phyloP scores from a whole-genome alignment of 2,888 invertebrate species.

The Conomelus anceps region DNA sequence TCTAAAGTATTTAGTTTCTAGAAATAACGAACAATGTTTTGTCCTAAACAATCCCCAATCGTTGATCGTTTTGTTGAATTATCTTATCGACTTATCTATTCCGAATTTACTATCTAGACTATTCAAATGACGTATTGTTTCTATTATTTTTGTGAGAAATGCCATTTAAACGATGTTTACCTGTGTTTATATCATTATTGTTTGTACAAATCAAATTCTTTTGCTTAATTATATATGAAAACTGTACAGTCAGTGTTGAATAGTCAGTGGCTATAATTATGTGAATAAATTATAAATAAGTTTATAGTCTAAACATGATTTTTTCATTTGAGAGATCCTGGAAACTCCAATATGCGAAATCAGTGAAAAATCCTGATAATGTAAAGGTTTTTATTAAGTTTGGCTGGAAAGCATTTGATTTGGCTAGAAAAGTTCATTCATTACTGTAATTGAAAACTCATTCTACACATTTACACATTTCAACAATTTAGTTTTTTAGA shows the following conservation, averaged over 20 bases:
- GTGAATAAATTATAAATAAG: constrained; percentile 36
- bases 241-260: constrained; percentile 35
- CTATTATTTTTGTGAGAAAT: neutral
- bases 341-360: neutral
- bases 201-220: constrained; percentile 33
- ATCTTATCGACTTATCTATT: neutral
- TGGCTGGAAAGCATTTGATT: too few relatives aligned
- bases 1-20: neutral
- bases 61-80: neutral
- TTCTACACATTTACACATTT: too few relatives aligned
- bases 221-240: constrained; percentile 27
- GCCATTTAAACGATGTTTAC: constrained; percentile 7
- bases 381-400: neutral
- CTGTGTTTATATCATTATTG: constrained; percentile 19
- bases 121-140: neutral
- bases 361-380: neutral
- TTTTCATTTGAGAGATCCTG: constrained; percentile 5
- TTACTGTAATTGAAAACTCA: too few relatives aligned
- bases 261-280: constrained; percentile 35
- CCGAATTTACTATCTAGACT: neutral
- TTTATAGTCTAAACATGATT: constrained; percentile 30
- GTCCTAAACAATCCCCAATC: neutral
- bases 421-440: too few relatives aligned
- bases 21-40: neutral
- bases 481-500: too few relatives aligned